These are phyloP conservation scores for Zoroaster sp. DNA, from an alignment of 53 echinoderm and acorn worm species.

Conservation along the genomic window DNA sequence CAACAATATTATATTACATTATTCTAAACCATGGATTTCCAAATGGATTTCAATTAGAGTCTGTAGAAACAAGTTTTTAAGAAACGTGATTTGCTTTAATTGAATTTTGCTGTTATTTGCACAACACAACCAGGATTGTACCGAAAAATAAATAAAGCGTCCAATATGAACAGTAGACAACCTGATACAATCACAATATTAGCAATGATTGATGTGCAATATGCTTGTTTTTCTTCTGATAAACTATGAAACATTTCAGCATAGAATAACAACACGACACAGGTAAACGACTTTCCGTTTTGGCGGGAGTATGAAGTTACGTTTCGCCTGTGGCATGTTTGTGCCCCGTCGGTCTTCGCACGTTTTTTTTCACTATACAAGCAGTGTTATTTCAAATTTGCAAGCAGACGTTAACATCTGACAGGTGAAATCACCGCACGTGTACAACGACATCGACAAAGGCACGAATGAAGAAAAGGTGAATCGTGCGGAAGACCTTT, in stretches of 20 bases:
- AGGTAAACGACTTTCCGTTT: neutral
- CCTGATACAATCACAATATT: too few relatives aligned
- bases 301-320: conserved; percentile 39
- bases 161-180: too few relatives aligned
- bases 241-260: neutral
- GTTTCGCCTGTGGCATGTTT: neutral
- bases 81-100: too few relatives aligned
- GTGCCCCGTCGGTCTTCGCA: neutral
- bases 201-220: too few relatives aligned
- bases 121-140: too few relatives aligned
- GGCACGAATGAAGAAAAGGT: neutral
- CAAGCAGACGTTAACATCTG: neutral
- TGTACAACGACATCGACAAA: neutral
- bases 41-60: too few relatives aligned
- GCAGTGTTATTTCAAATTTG: conserved; percentile 21
- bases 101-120: too few relatives aligned
- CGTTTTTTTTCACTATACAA: neutral
- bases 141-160: too few relatives aligned
- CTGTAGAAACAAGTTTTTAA: too few relatives aligned
- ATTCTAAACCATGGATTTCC: too few relatives aligned
- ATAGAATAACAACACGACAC: neutral
- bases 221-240: neutral
- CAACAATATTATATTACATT: too few relatives aligned
- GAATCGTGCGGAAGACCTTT: too few relatives aligned
- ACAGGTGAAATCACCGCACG: conserved; percentile 46